Base-by-base conservation (phyloP, 2,888 invertebrate species). In the Calliscelio sp. region DNA sequence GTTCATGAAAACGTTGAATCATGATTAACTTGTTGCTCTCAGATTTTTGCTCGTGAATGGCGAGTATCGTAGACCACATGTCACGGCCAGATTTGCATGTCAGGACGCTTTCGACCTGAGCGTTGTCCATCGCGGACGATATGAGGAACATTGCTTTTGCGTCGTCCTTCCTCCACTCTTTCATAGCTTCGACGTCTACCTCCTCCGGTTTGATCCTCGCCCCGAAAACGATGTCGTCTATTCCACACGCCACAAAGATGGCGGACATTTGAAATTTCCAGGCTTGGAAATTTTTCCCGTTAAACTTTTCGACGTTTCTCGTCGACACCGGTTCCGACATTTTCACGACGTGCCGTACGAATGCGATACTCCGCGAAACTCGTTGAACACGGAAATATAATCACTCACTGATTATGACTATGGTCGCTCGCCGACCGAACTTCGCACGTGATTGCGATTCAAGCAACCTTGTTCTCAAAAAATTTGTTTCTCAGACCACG, bases 91-190 rank as follows among this genome's bases (percentile, higher is more conserved):
- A 6, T 28, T 22, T 46, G 24, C 88, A 87, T 5, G 68, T 74
- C 3, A 88, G 20, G 7, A 87, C 28, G 35, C 51, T 49, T 18
- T 86, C 85, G 7, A 85, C 6, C 20, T 87, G 85, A 0, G 59
- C 11, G 0, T 49, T 8, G n/a, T 85, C 85, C 28, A 88, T 49
- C 16, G 82, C 16, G 6, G 85, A 81, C 11, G 86, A 84, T 11
- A 87, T 86, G 4, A 84, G 8, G 24, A 49, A 84, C 80, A 83
- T 85, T 1, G 84, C 86, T 41, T 79, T 86, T 14, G 85, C 85
- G 20, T 85, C 78, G 55, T 83, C 84, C 24, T 79, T 80, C 4
- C 46, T 61, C 86, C 86, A 87, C 20, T 14, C 20, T 22, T 71
- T 83, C 32, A 61, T 51, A 32, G 10, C 57, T 7, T 32, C 25